A percentile compares a stretch with the other conserved stretches of the same genome.
Conservation (phyloP, 2,113 vertebrate species). For the Misgurnus mizolepis region DNA sequence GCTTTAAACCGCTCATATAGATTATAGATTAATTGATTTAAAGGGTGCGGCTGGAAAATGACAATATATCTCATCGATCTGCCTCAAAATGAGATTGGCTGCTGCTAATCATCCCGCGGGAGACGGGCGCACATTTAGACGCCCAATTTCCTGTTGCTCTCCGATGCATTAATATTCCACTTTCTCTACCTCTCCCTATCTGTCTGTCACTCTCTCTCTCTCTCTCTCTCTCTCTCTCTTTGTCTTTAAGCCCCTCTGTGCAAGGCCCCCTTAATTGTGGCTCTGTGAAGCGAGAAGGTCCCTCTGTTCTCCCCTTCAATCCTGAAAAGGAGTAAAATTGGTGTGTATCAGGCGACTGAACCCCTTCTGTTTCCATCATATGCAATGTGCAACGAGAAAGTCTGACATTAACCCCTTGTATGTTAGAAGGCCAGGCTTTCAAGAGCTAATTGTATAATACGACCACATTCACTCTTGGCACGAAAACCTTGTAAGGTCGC, state of each 20-base stretch:
- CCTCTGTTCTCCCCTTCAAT: constrained; percentile 47
- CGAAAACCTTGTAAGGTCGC: constrained; percentile 11
- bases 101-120: constrained; percentile 62
- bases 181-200: constrained; percentile 38
- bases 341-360: constrained; percentile 59
- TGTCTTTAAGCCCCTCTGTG: constrained; percentile 65
- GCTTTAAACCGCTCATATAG: constrained; percentile 69
- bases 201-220: constrained; percentile 10
- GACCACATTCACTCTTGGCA: constrained; percentile 39
- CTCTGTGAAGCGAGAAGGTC: constrained; percentile 64
- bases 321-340: constrained; percentile 61
- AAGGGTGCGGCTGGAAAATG: constrained; percentile 66
- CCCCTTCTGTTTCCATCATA: constrained; percentile 64
- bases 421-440: constrained; percentile 52
- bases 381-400: constrained; percentile 55
- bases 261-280: constrained; percentile 70
- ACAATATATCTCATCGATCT: constrained; percentile 79
- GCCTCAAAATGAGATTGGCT: constrained; percentile 72
- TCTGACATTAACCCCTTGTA: constrained; percentile 65
- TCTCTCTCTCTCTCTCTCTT: constrained; percentile 45
- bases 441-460: constrained; percentile 62
- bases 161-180: constrained; percentile 40
- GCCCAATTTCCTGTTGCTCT: constrained; percentile 70
- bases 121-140: constrained; percentile 56
- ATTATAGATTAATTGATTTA: constrained; percentile 80